These are phyloP conservation scores for Alouatta palliata DNA, from an alignment of 2,113 vertebrate species.

Conservation along the genomic window DNA sequence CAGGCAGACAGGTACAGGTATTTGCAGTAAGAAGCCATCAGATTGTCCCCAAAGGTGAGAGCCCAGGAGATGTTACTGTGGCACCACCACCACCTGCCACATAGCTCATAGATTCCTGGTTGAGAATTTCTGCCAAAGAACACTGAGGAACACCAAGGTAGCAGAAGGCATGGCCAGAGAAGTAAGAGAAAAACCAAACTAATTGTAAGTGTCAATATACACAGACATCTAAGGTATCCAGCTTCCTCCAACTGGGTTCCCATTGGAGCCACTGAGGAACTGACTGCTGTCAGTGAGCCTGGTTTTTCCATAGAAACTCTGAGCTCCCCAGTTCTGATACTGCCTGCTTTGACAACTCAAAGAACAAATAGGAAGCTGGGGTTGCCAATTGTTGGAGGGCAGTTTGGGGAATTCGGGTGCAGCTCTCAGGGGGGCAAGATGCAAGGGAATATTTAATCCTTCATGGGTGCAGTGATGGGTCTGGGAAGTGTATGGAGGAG, in stretches of 20 bases:
- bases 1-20: neutral
- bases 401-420: conserved; percentile 39
- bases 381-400: neutral
- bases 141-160: neutral
- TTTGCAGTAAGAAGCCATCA: neutral
- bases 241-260: neutral
- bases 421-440: neutral
- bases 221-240: neutral
- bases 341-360: conserved; percentile 22
- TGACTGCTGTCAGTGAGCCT: neutral
- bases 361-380: neutral
- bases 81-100: neutral
- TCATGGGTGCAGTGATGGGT: conserved; percentile 15
- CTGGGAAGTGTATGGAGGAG: conserved; percentile 46
- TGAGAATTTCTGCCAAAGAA: neutral
- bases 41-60: neutral
- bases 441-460: conserved; percentile 61
- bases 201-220: neutral
- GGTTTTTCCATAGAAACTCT: neutral
- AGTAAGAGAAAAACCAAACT: neutral
- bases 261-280: neutral
- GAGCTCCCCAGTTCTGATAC: neutral
- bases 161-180: neutral
- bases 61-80: neutral
- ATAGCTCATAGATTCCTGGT: neutral